Evolutionary conservation across 2,797 vertebrate genomes (phyloP).

Genomic region (Borostomias antarcticus): DNA sequence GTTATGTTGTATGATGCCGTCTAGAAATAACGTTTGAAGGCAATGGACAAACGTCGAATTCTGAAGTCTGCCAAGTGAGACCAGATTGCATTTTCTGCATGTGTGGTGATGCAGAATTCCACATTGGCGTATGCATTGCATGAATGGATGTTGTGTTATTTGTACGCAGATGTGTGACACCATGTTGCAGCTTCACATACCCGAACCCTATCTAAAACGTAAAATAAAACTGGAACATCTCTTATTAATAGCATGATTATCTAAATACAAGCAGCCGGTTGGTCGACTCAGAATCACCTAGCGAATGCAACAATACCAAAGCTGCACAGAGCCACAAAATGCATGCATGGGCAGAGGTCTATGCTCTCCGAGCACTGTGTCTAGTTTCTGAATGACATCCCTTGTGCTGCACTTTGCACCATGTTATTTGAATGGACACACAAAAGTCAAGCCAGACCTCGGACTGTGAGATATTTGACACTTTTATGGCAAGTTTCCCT

Average conservation of each 20-base stretch:
- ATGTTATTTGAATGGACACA: neutral
- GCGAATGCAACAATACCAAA: too few relatives aligned
- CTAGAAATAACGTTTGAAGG: too few relatives aligned
- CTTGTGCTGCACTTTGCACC: neutral
- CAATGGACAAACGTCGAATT: too few relatives aligned
- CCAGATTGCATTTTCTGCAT: too few relatives aligned
- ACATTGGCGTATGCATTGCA: too few relatives aligned
- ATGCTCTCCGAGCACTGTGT: too few relatives aligned
- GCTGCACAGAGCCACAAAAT: too few relatives aligned
- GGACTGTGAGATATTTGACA: neutral
- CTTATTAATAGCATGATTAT: neutral
- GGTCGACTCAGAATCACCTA: too few relatives aligned
- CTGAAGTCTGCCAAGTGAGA: too few relatives aligned
- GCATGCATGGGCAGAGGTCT: too few relatives aligned
- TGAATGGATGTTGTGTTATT: neutral
- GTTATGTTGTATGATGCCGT: too few relatives aligned
- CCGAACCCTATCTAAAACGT: neutral
- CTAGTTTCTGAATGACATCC: neutral
- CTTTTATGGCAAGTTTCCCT: neutral
- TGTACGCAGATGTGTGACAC: neutral
- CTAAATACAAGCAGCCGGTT: neutral
- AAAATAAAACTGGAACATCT: neutral
- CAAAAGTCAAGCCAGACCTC: neutral
- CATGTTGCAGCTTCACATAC: neutral
- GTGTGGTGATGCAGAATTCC: too few relatives aligned